phyloP scores from a whole-genome alignment of 2,888 invertebrate genomes.

The Euplexia lucipara region DNA sequence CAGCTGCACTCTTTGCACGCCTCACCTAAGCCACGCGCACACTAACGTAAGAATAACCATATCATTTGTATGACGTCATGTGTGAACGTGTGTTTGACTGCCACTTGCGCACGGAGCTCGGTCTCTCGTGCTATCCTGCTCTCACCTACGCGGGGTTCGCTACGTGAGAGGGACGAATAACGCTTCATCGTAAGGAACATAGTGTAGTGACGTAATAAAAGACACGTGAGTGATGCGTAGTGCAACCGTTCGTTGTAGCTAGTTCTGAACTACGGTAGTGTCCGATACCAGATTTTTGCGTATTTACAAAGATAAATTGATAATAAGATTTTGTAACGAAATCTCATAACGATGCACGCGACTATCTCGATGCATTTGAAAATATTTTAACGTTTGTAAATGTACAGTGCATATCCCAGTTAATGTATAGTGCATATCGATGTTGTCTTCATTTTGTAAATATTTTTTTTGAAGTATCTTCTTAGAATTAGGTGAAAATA shows the following conservation, averaged over 20 bases:
- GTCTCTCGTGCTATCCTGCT: slow-evolving; percentile 45
- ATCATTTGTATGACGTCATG: slow-evolving; percentile 75
- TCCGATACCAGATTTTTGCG: slow-evolving; percentile 61
- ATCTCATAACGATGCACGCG: slow-evolving; percentile 57
- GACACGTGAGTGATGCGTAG: slow-evolving; percentile 66
- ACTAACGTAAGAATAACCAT: slow-evolving; percentile 75
- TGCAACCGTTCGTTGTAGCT: slow-evolving; percentile 69
- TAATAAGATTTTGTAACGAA: slow-evolving; percentile 58
- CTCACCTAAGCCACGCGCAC: slow-evolving; percentile 70
- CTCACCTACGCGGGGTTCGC: slow-evolving; percentile 8
- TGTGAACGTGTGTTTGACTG: slow-evolving; percentile 67
- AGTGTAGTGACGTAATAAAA: slow-evolving; percentile 72
- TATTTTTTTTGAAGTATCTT: slow-evolving; percentile 77
- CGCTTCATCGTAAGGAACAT: slow-evolving; percentile 38
- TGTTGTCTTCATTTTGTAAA: slow-evolving; percentile 86
- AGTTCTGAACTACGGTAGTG: slow-evolving; percentile 71
- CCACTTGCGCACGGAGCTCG: slow-evolving; percentile 44
- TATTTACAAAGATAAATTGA: slow-evolving; percentile 59
- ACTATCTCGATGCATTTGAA: slow-evolving; percentile 69
- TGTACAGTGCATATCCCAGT: slow-evolving; percentile 85
- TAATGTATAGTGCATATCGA: slow-evolving; percentile 87
- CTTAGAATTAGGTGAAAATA: slow-evolving; percentile 72
- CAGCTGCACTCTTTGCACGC: slow-evolving; percentile 65
- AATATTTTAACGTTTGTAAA: slow-evolving; percentile 76
- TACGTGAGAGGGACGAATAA: slow-evolving; percentile 20